Evolutionary conservation across 2,797 vertebrate species (phyloP).

Genomic region (Danio tinwini): DNA sequence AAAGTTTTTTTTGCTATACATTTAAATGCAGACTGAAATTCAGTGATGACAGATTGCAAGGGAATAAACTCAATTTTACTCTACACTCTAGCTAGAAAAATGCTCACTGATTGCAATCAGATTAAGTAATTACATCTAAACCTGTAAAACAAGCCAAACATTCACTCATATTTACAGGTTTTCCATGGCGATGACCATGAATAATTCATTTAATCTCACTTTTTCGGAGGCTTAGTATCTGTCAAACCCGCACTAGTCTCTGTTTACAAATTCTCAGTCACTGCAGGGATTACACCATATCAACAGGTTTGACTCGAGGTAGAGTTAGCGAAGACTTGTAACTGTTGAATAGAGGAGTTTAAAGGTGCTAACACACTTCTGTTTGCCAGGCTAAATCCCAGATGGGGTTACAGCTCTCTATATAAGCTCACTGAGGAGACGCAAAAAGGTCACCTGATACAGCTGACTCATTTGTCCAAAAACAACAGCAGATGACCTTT

Average conservation of each 20-base stretch:
- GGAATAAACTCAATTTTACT: neutral
- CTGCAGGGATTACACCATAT: constrained; percentile 3
- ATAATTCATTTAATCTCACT: neutral
- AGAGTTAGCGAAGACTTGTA: constrained; percentile 20
- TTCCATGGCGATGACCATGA: neutral
- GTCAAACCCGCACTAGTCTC: constrained; percentile 2
- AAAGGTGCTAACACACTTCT: constrained; percentile 24
- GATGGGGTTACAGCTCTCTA: constrained; percentile 21
- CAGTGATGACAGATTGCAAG: neutral
- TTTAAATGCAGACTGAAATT: neutral
- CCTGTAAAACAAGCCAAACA: neutral
- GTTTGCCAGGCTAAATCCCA: constrained; percentile 20
- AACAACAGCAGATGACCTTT: constrained; percentile 39
- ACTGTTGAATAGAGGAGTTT: neutral
- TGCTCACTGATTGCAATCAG: no score
- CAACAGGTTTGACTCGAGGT: constrained; percentile 15
- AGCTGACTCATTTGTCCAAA: constrained; percentile 48
- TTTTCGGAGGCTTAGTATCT: neutral
- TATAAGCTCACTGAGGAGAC: constrained; percentile 35
- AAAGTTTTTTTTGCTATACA: neutral
- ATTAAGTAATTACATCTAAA: neutral
- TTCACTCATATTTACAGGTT: neutral
- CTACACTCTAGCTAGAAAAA: neutral
- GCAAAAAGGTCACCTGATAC: constrained; percentile 49
- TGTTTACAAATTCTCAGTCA: constrained; percentile 21